Conservation (phyloP, 2,888 invertebrate species). For the Opisthograptis luteolata region DNA sequence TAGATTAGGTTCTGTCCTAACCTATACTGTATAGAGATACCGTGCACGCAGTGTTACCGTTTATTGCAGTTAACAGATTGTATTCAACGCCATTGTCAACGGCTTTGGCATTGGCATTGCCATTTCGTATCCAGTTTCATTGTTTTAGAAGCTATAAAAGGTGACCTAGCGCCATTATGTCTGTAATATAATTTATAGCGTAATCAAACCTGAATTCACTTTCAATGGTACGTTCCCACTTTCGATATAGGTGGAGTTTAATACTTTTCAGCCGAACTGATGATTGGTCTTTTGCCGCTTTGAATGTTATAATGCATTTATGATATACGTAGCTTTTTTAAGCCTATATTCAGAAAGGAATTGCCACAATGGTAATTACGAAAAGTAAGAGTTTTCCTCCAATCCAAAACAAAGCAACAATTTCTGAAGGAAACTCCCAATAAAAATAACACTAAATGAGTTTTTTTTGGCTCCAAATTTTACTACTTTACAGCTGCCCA, state of each 20-base stretch:
- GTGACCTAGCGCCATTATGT: constrained; percentile 47
- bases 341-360: too few relatives aligned
- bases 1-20: background rate
- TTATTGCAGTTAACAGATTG: constrained; percentile 48
- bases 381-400: too few relatives aligned
- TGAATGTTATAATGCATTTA: too few relatives aligned
- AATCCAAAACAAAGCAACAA: background rate
- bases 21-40: background rate
- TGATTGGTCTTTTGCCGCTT: too few relatives aligned
- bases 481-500: constrained; percentile 1
- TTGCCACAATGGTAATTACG: too few relatives aligned
- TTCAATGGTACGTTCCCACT: constrained; percentile 37
- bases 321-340: too few relatives aligned
- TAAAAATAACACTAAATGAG: background rate
- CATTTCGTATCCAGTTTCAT: constrained; percentile 38
- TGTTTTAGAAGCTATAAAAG: constrained; percentile 47
- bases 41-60: constrained; percentile 28
- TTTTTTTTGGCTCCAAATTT: background rate
- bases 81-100: constrained; percentile 52
- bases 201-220: constrained; percentile 31
- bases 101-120: constrained; percentile 56
- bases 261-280: too few relatives aligned
- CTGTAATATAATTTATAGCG: constrained; percentile 38
- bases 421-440: background rate
- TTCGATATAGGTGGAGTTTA: constrained; percentile 2